Evolutionary conservation across 2,797 vertebrate genomes (phyloP).

Genomic region (Anableps anableps): DNA sequence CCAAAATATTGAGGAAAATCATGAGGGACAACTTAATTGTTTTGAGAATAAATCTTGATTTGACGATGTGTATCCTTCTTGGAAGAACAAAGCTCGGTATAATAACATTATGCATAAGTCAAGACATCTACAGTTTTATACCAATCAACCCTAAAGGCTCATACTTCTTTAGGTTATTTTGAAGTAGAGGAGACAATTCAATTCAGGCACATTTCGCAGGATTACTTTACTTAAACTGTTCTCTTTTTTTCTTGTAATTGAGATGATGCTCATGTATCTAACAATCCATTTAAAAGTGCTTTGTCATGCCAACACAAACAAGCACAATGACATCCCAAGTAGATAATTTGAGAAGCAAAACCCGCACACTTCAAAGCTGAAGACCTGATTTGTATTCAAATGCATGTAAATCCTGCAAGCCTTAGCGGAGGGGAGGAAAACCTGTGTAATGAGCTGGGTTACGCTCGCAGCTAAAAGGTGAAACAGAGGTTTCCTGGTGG

Average conservation of each 20-base stretch:
- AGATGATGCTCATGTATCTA: slow-evolving; percentile 28
- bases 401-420: slow-evolving; percentile 65
- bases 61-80: slow-evolving; percentile 4
- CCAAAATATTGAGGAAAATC: slow-evolving; percentile 6
- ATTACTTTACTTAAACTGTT: neutral
- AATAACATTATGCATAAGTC: slow-evolving; percentile 12
- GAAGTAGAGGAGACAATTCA: neutral
- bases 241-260: slow-evolving; percentile 9
- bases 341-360: slow-evolving; percentile 51
- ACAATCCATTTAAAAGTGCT: slow-evolving; percentile 37
- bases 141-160: neutral
- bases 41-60: neutral
- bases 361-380: slow-evolving; percentile 41
- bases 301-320: slow-evolving; percentile 39
- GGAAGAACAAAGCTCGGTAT: slow-evolving; percentile 13
- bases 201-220: slow-evolving; percentile 12
- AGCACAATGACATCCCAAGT: slow-evolving; percentile 42
- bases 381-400: slow-evolving; percentile 72
- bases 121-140: slow-evolving; percentile 17
- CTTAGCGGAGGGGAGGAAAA: slow-evolving; percentile 16
- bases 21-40: neutral
- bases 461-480: slow-evolving; percentile 64
- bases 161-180: neutral
- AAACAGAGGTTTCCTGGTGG: slow-evolving; percentile 60
- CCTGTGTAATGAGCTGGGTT: slow-evolving; percentile 64